Conservation (phyloP, 2,888 invertebrate genomes). For the Leptopterna dolabrata region DNA sequence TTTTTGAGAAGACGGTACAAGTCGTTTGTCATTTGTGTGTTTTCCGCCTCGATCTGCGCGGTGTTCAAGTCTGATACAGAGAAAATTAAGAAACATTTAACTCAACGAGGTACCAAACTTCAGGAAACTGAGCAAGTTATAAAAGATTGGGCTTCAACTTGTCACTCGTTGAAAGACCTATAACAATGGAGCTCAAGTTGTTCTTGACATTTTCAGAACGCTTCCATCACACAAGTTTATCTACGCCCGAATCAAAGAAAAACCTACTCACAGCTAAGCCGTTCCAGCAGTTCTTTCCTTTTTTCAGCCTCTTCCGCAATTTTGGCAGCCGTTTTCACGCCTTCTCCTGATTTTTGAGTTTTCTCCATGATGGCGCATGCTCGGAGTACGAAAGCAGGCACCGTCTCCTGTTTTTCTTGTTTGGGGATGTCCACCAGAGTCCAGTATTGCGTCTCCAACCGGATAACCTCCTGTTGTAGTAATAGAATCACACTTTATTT, state of each 20-base stretch:
- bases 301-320: constrained; percentile 89
- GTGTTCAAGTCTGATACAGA: constrained; percentile 86
- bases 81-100: neutral
- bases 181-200: no score
- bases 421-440: constrained; percentile 92
- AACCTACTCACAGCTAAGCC: constrained; percentile 73
- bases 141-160: no score
- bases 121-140: no score
- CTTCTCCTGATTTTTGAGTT: constrained; percentile 89
- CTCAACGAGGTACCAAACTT: no score
- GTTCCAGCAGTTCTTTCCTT: constrained; percentile 84
- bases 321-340: constrained; percentile 86
- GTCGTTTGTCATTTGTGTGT: constrained; percentile 94
- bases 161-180: no score
- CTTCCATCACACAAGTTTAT: no score
- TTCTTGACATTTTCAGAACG: no score
- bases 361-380: constrained; percentile 94
- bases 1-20: constrained; percentile 91
- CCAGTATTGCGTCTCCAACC: constrained; percentile 94
- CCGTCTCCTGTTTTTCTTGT: constrained; percentile 94
- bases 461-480: constrained; percentile 81
- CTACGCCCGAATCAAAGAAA: neutral
- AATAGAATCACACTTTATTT: neutral
- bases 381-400: constrained; percentile 89
- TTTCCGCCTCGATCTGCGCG: constrained; percentile 91